Evolutionary conservation across 1,140 invertebrate genomes (phyloP), one percentile per base, ranked within the genome.

Genomic region (Euglossa dilemma): DNA sequence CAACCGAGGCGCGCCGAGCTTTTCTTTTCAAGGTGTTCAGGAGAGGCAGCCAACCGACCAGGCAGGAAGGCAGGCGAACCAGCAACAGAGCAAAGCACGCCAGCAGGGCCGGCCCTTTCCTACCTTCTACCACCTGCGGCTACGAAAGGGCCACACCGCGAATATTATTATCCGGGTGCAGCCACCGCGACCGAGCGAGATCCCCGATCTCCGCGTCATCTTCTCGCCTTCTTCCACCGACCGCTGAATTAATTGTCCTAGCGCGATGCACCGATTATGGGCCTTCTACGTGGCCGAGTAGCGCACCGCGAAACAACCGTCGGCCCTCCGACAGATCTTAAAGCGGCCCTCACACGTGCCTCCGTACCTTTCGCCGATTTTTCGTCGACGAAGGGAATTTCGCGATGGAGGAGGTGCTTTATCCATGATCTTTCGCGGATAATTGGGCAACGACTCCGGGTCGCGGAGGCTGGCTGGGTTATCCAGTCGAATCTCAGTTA

Each of bases 81-180:
- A 71, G 36, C 36, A 63, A 47, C 14, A 45, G 16, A 70, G 59
- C 66, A 25, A 67, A 63, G 50, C 23, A 73, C 43, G 56, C 56
- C 43, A n/a, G 12, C 76, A 52, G 52, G 23, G 18, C n/a, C 56
- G 28, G 14, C 75, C 64, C 56, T 75, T 82, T 63, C 73, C 52
- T 59, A 80, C 57, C 76, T 63, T 80, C 52, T 36, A 64, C 63
- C 80, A 75, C 80, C 73, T 77, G 84, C 61, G 75, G 82, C 54
- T 63, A 76, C 66, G 64, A 74, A 23, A 83, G 72, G 77, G 57
- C 28, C 70, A 74, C 56, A 67, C 76, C 64, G 79, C 75, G 79
- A 85, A 88, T 79, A 73, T 85, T 88, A 88, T 87, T 79, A 73
- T 88, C 79, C 28, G 76, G 73, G 84, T 43, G 83, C 83, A 85